These are phyloP conservation scores for Corythoichthys intestinalis DNA, from an alignment of 2,113 vertebrate genomes.

Conservation along the genomic window DNA sequence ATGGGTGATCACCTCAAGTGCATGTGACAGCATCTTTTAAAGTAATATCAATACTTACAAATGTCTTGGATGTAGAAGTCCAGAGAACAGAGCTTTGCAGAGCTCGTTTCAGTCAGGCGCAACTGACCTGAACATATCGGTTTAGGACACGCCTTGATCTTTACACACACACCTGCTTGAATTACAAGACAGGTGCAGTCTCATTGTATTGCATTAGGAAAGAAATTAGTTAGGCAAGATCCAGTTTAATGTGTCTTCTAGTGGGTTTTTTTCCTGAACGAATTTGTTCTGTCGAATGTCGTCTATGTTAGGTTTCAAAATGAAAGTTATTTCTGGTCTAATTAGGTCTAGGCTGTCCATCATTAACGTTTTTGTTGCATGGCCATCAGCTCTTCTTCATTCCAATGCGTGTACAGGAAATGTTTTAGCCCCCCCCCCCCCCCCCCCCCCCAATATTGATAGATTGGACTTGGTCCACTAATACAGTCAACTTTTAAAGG, in stretches of 20 bases:
- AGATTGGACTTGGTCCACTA: not conserved
- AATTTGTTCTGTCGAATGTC: too few relatives aligned
- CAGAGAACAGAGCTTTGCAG: conserved; percentile 4
- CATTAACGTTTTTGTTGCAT: too few relatives aligned
- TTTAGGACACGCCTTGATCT: conserved; percentile 36
- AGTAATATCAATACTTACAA: conserved; percentile 28
- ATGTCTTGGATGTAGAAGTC: not conserved
- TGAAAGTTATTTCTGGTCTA: too few relatives aligned
- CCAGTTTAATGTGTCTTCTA: too few relatives aligned
- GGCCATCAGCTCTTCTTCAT: too few relatives aligned
- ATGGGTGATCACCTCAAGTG: not conserved
- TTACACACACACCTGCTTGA: conserved; percentile 38
- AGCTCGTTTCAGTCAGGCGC: conserved; percentile 1
- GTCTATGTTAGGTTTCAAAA: too few relatives aligned
- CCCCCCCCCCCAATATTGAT: not conserved
- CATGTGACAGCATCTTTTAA: not conserved
- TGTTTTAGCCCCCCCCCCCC: not conserved
- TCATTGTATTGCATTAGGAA: not conserved
- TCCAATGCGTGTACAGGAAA: too few relatives aligned
- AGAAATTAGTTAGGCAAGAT: not conserved
- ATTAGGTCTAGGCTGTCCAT: too few relatives aligned
- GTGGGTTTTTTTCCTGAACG: too few relatives aligned
- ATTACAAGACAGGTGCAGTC: not conserved
- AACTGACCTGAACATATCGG: not conserved
- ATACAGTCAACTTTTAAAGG: not conserved